Conservation (phyloP, 2,113 vertebrate genomes). For the Corapipo altera region DNA sequence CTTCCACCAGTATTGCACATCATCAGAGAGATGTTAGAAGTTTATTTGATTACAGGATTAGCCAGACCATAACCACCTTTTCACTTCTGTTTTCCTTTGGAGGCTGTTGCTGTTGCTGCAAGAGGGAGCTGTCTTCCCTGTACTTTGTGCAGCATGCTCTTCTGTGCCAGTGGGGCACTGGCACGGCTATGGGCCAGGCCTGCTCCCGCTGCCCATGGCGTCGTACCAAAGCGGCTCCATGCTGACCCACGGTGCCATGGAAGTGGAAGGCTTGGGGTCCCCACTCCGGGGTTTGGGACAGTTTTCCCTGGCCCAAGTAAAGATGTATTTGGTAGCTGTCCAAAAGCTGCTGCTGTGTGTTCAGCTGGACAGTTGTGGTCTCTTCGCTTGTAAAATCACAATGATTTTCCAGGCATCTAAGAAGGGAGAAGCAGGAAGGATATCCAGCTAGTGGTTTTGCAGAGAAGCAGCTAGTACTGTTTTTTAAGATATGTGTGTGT, state of each 20-base stretch:
- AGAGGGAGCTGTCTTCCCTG: fast-evolving
- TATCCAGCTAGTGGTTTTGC: neutral
- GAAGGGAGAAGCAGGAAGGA: neutral
- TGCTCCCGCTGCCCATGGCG: fast-evolving
- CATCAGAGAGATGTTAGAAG: neutral
- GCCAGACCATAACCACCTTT: neutral
- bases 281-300: fast-evolving
- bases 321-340: neutral
- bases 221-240: fast-evolving
- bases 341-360: neutral
- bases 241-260: fast-evolving
- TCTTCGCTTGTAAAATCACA: neutral
- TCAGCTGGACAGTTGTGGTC: neutral
- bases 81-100: neutral
- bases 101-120: neutral
- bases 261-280: neutral
- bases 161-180: fast-evolving
- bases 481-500: neutral
- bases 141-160: neutral
- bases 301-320: neutral
- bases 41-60: neutral
- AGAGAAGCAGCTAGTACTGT: neutral
- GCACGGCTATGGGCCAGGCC: neutral
- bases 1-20: fast-evolving
- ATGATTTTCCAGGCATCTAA: neutral